Evolutionary conservation across 2,888 invertebrate species (phyloP).

Genomic region (Andricus curvator): DNA sequence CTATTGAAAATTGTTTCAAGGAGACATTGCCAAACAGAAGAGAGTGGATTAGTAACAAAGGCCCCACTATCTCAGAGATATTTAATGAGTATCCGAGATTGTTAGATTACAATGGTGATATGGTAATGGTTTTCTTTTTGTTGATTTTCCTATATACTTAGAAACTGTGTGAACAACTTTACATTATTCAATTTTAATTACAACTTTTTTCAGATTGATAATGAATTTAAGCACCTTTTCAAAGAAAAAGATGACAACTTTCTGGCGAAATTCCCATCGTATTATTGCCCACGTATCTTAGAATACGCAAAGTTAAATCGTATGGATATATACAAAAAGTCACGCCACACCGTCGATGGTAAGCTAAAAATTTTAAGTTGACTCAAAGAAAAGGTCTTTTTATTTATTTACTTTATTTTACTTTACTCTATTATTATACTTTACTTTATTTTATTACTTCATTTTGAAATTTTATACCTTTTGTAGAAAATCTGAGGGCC

Average conservation of each 20-base stretch:
- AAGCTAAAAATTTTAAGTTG: not conserved
- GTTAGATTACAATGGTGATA: slow-evolving; percentile 46
- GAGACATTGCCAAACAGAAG: too few species aligned
- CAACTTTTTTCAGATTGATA: not conserved
- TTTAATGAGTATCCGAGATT: slow-evolving; percentile 44
- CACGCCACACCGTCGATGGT: not conserved
- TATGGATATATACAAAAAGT: not conserved
- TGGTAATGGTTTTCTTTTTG: not conserved
- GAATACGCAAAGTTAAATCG: not conserved
- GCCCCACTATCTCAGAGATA: slow-evolving; percentile 43
- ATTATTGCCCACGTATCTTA: not conserved
- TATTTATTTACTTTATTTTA: too few species aligned
- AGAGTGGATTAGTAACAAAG: too few species aligned
- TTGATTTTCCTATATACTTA: too few species aligned
- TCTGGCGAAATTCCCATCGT: not conserved
- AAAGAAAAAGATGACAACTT: not conserved
- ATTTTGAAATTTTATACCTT: too few species aligned
- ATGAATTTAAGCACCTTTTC: not conserved
- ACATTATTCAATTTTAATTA: too few species aligned
- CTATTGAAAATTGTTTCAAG: too few species aligned
- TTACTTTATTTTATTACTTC: too few species aligned
- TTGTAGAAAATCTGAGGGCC: too few species aligned
- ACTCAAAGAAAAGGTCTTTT: too few species aligned
- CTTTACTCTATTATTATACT: too few species aligned
- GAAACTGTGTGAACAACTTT: too few species aligned